A percentile compares a stretch with the other conserved stretches of the same genome.
These are phyloP conservation scores for Aphelinus atriplicis DNA, from an alignment of 1,140 invertebrate genomes.

Conservation along the genomic window DNA sequence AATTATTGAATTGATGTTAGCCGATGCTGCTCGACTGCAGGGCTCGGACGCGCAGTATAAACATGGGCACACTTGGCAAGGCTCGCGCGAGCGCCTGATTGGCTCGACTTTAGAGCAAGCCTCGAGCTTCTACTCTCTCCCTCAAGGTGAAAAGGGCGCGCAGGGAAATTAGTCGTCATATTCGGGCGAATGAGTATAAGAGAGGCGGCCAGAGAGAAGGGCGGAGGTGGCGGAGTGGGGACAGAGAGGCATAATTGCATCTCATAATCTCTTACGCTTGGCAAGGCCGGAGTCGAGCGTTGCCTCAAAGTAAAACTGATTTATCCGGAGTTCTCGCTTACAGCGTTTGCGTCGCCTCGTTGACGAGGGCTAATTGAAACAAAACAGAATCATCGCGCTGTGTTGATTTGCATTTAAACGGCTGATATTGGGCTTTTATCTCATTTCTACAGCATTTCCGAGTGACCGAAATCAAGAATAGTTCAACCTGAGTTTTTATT, in stretches of 20 bases:
- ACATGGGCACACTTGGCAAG: too few relatives aligned
- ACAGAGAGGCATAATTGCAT: conserved; percentile 12
- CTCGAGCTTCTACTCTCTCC: too few relatives aligned
- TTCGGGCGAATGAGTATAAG: neutral
- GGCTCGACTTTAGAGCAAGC: too few relatives aligned
- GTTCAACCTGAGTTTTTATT: too few relatives aligned
- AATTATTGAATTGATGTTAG: too few relatives aligned
- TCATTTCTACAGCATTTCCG: too few relatives aligned
- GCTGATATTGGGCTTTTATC: neutral
- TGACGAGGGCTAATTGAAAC: conserved; percentile 4
- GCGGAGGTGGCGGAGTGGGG: neutral
- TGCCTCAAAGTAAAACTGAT: conserved; percentile 14
- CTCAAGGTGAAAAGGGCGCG: neutral
- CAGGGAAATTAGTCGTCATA: neutral
- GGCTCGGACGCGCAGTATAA: too few relatives aligned
- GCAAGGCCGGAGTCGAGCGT: neutral
- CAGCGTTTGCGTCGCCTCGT: neutral
- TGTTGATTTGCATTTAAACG: conserved; percentile 6
- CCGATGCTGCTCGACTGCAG: too few relatives aligned
- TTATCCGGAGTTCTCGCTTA: conserved; percentile 8
- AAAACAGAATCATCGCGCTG: conserved; percentile 1
- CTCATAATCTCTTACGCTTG: conserved; percentile 15
- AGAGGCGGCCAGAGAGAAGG: too few relatives aligned
- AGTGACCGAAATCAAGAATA: too few relatives aligned
- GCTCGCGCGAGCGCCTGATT: too few relatives aligned